These are phyloP conservation scores for Epinotia demarniana DNA, from an alignment of 2,888 invertebrate genomes.

Conservation along the genomic window DNA sequence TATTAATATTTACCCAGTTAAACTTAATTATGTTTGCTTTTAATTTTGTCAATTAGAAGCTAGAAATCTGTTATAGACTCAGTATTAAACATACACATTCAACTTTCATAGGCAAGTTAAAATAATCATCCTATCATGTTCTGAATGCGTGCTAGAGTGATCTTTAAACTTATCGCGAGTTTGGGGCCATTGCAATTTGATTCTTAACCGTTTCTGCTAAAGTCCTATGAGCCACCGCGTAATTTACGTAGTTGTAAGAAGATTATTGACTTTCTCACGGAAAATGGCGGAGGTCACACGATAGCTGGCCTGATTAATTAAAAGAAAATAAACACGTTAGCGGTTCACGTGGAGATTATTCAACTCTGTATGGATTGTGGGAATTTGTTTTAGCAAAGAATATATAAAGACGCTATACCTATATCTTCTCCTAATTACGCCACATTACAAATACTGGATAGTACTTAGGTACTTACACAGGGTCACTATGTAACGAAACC, in stretches of 20 bases:
- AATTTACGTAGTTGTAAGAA: slow-evolving; percentile 5
- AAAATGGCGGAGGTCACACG: slow-evolving; percentile 10
- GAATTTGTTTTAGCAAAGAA: background rate
- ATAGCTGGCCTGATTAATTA: slow-evolving; percentile 10
- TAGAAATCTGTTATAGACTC: background rate
- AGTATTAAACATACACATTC: background rate
- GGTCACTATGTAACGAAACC: too few relatives aligned
- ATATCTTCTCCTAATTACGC: too few relatives aligned
- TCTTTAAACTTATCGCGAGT: background rate
- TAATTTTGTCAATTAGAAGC: background rate
- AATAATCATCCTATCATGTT: slow-evolving; percentile 14
- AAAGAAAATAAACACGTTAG: slow-evolving; percentile 28
- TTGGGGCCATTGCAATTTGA: background rate
- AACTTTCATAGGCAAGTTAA: background rate
- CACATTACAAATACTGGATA: too few relatives aligned
- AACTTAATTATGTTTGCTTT: background rate
- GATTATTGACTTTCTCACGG: slow-evolving; percentile 23
- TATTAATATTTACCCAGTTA: slow-evolving; percentile 1
- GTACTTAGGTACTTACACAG: too few relatives aligned
- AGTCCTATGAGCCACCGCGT: background rate
- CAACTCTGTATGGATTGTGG: slow-evolving; percentile 8
- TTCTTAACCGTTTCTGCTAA: background rate
- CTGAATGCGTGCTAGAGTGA: background rate
- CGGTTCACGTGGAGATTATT: slow-evolving; percentile 15
- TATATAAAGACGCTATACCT: too few relatives aligned